Evolutionary conservation across 2,113 vertebrate genomes (phyloP), one percentile per base, ranked within the genome.

Genomic region (Apus apus): DNA sequence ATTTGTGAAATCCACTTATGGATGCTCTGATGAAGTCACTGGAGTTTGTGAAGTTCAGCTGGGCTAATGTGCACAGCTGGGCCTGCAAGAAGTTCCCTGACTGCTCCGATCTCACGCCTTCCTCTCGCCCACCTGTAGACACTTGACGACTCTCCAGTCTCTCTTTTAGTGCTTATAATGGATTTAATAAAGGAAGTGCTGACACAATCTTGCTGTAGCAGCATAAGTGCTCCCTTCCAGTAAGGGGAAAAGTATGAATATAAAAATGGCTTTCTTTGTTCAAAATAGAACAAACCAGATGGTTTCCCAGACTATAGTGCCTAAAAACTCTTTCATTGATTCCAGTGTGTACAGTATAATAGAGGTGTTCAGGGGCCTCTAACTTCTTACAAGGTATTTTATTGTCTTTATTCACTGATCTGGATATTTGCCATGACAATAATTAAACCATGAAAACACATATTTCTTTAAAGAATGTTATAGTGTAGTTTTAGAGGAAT

Each of bases 181-280:
- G 53, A 51, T 71, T 98, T 97, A 97, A 96, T 97, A 97, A 97
- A 97, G 91, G 92, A 97, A 96, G 77, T 97, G 95, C 96, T 98
- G 97, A 97, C 90, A 96, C 90, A 82, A 78, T 91, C 93, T 92
- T 5, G 0, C 79, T 70, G 71, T 45, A n/a, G 86, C 88, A 90
- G 40, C 57, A 25, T 78, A 78, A 96, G 93, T 95, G 32, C 71
- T 96, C 48, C 71, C 13, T 71, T 97, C 84, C 94, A 94, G 54
- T 72, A 83, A 96, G 75, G 79, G 85, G 78, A n/a, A 96, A 95
- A 94, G 22, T n/a, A 94, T 2, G 1, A 68, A 89, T 71, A 78
- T 90, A 94, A 95, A 98, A 98, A 96, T 64, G 88, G 72, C 61
- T 93, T 93, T 57, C 96, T 98, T 98, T 98, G 95, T 98, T 98